phyloP scores from a whole-genome alignment of 2,888 invertebrate genomes.

The Caenorhabditis becei region DNA sequence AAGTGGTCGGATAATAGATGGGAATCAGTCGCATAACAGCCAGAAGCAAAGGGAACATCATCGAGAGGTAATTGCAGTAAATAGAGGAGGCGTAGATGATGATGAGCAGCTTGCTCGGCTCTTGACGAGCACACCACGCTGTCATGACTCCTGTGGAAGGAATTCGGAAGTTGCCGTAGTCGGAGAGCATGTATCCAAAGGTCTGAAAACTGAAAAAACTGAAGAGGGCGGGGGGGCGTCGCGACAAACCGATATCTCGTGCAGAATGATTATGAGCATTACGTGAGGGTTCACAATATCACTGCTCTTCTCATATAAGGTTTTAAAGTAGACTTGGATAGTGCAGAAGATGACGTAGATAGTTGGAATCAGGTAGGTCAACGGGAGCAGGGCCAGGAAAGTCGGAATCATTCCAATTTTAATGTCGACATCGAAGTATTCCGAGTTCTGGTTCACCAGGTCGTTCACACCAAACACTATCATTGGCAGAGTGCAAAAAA shows the following conservation, averaged over 20 bases:
- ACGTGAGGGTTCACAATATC: not conserved
- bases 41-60: not conserved
- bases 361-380: not conserved
- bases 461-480: not conserved
- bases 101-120: not conserved
- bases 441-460: not conserved
- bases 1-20: not conserved
- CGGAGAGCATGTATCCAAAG: constrained; percentile 1
- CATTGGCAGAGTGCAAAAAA: not conserved
- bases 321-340: not conserved
- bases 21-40: not conserved
- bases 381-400: not conserved
- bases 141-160: not conserved
- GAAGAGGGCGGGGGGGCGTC: not conserved
- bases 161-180: constrained; percentile 8
- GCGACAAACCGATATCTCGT: constrained; percentile 1
- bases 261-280: not conserved
- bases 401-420: not conserved
- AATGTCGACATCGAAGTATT: not conserved
- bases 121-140: not conserved
- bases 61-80: not conserved
- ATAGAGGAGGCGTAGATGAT: not conserved
- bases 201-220: too few species aligned
- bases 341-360: not conserved
- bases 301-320: not conserved